These are phyloP conservation scores for Pelvicachromis taeniatus DNA, from an alignment of 2,113 vertebrate species.

Conservation along the genomic window DNA sequence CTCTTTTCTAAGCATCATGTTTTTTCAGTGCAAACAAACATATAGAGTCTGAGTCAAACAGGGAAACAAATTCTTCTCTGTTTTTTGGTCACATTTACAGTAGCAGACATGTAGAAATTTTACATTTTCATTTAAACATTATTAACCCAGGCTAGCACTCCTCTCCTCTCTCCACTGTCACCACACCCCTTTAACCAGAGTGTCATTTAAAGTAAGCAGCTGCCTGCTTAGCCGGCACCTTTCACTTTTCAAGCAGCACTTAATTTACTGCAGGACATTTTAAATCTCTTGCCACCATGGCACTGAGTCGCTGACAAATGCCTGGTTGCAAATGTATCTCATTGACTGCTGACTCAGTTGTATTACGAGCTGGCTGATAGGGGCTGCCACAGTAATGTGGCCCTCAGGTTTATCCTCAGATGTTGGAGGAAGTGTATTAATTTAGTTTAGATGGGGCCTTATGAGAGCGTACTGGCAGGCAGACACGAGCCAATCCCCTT, in stretches of 20 bases:
- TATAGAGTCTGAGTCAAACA: background rate
- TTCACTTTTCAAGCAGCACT: conserved; percentile 59
- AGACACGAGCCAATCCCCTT: conserved; percentile 14
- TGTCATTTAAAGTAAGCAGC: conserved; percentile 56
- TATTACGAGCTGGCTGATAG: conserved; percentile 52
- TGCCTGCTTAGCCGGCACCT: conserved; percentile 59
- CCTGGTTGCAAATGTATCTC: conserved; percentile 62
- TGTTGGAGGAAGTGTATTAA: conserved; percentile 58
- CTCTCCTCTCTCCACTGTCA: background rate
- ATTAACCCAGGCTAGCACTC: background rate
- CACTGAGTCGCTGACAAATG: conserved; percentile 58
- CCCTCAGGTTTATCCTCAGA: conserved; percentile 66
- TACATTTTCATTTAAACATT: background rate
- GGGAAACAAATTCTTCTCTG: background rate
- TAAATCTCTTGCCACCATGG: conserved; percentile 61
- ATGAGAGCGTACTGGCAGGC: conserved; percentile 36
- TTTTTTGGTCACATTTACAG: background rate
- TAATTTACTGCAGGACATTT: conserved; percentile 61
- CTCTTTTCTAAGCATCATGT: background rate
- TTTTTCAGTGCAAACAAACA: background rate
- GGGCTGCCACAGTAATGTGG: conserved; percentile 41
- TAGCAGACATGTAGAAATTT: rapidly evolving
- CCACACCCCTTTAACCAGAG: conserved; percentile 10
- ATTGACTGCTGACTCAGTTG: conserved; percentile 65
- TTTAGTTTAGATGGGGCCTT: conserved; percentile 54